A percentile compares a stretch with the other conserved stretches of the same genome.
Conservation (phyloP, 2,797 vertebrate genomes). For the Micrastur ruficollis region DNA sequence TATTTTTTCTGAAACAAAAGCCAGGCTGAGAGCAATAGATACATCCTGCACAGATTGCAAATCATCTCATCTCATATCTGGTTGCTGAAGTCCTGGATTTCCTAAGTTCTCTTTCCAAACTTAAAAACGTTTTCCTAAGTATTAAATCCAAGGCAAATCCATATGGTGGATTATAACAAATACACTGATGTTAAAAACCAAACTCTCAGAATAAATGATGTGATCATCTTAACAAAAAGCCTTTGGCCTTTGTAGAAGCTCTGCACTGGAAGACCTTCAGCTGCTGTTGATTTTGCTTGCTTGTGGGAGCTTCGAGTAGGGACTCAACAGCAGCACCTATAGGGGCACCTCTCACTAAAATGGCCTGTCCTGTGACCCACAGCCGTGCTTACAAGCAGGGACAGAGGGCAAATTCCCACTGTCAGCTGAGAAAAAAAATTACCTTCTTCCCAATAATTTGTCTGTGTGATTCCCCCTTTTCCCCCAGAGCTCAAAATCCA, state of each 20-base stretch:
- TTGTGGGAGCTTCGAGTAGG: not conserved
- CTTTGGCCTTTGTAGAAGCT: not conserved
- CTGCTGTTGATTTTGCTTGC: not conserved
- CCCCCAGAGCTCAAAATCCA: not conserved
- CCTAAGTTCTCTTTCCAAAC: constrained; percentile 21
- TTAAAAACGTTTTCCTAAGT: constrained; percentile 4
- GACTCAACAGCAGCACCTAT: not conserved
- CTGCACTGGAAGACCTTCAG: not conserved
- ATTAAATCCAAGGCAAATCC: constrained; percentile 32
- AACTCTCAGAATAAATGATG: not conserved
- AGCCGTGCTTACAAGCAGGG: not conserved
- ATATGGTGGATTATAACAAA: not conserved
- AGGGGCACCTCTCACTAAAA: not conserved
- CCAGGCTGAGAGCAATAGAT: not conserved
- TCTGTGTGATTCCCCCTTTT: not conserved
- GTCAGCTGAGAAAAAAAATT: not conserved
- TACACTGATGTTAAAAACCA: not conserved
- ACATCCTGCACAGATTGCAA: not conserved
- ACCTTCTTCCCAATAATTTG: not conserved
- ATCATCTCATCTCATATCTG: not conserved
- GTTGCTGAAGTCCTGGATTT: not conserved
- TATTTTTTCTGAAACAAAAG: not conserved
- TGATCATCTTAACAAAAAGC: not conserved
- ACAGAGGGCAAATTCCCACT: not conserved
- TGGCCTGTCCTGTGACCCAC: not conserved